phyloP scores from a whole-genome alignment of 2,113 vertebrate species.

The Notiomystis cincta region DNA sequence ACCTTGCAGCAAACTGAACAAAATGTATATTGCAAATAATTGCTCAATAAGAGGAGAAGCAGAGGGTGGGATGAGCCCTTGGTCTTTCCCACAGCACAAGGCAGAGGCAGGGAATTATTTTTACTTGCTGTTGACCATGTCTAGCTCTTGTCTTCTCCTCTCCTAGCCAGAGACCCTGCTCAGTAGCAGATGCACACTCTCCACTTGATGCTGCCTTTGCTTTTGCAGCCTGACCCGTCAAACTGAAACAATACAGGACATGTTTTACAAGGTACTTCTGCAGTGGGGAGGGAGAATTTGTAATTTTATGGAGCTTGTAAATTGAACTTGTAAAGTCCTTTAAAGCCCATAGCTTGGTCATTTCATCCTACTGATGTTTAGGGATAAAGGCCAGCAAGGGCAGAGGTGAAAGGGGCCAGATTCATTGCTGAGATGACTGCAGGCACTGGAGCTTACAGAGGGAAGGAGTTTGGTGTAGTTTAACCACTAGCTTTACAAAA shows the following conservation, averaged over 20 bases:
- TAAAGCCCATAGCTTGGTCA: slow-evolving; percentile 37
- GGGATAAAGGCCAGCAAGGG: slow-evolving; percentile 14
- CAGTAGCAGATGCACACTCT: background rate
- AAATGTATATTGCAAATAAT: background rate
- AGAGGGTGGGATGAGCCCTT: background rate
- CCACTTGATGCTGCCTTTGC: background rate
- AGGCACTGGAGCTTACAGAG: background rate
- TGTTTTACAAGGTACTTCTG: slow-evolving; percentile 49
- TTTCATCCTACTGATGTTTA: slow-evolving; percentile 32
- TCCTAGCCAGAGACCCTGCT: background rate
- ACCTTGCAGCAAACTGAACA: background rate
- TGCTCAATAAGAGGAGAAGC: background rate
- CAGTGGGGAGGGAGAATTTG: slow-evolving; percentile 8
- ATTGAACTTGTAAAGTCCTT: slow-evolving; percentile 57
- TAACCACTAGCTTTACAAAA: background rate
- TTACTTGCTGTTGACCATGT: background rate
- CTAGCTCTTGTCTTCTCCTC: background rate
- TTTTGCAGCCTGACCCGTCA: slow-evolving; percentile 7
- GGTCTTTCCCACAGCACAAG: background rate
- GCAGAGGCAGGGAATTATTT: background rate
- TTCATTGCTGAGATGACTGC: background rate
- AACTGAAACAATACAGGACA: slow-evolving; percentile 22
- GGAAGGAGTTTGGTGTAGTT: background rate
- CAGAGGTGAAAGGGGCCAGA: background rate
- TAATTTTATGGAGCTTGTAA: slow-evolving; percentile 67